Conservation (phyloP, 1,140 invertebrate species). For the Drosophila ficusphila region DNA sequence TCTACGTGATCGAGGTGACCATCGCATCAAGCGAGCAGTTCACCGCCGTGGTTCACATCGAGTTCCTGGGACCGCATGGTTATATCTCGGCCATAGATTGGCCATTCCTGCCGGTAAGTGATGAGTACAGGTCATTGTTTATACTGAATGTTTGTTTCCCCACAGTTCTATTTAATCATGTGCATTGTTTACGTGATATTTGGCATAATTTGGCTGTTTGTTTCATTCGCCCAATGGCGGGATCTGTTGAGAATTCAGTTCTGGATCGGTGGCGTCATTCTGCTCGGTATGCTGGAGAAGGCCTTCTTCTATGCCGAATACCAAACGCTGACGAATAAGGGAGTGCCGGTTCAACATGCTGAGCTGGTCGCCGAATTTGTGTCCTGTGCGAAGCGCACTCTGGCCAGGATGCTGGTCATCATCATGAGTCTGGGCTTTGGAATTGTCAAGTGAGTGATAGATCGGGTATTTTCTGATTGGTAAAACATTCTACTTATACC, state of each 20-base stretch:
- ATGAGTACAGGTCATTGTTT: not conserved
- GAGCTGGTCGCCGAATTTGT: slow-evolving; percentile 94
- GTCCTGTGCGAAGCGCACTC: slow-evolving; percentile 92
- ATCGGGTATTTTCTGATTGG: too few relatives aligned
- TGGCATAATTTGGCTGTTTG: slow-evolving; percentile 92
- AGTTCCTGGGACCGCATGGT: slow-evolving; percentile 88
- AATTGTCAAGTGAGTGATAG: slow-evolving; percentile 95
- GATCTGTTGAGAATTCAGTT: slow-evolving; percentile 97
- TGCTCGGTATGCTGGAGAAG: slow-evolving; percentile 93
- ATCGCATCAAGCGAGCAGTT: slow-evolving; percentile 77
- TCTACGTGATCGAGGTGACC: slow-evolving; percentile 85
- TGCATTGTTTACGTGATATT: slow-evolving; percentile 93
- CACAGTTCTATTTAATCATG: slow-evolving; percentile 95
- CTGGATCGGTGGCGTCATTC: slow-evolving; percentile 96
- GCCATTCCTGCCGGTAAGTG: slow-evolving; percentile 88
- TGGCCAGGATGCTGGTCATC: slow-evolving; percentile 96
- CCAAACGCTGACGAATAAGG: slow-evolving; percentile 91
- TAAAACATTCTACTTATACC: too few relatives aligned
- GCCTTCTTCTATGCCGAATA: slow-evolving; percentile 96
- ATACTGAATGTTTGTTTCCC: slow-evolving; percentile 32
- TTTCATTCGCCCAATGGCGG: slow-evolving; percentile 94
- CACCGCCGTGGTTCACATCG: slow-evolving; percentile 86
- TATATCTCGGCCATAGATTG: slow-evolving; percentile 91
- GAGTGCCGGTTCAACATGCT: slow-evolving; percentile 88
- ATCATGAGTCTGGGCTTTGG: slow-evolving; percentile 97